Percentiles rank a stretch among this genome's conserved stretches.
Evolutionary conservation across 2,797 vertebrate genomes (phyloP).

Genomic region (Chaetodon trifasciatus): DNA sequence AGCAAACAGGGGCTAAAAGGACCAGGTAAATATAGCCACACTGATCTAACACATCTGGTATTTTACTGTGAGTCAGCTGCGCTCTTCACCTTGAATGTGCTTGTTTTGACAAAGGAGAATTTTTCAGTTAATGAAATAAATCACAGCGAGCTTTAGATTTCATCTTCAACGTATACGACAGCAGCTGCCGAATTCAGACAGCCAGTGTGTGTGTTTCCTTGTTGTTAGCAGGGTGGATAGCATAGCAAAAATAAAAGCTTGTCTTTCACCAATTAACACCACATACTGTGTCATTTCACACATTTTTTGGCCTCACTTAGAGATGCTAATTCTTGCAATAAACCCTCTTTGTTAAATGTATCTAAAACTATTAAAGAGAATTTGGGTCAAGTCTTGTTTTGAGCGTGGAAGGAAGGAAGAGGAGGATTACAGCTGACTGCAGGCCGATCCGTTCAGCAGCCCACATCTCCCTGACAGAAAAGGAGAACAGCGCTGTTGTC

Average conservation of each 20-base stretch:
- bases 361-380: constrained; percentile 50
- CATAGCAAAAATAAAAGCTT: not conserved
- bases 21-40: not conserved
- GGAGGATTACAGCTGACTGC: constrained; percentile 58
- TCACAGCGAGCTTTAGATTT: not conserved
- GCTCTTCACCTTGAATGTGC: not conserved
- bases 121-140: not conserved
- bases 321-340: constrained; percentile 23
- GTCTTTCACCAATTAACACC: not conserved
- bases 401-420: constrained; percentile 45
- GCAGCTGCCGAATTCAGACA: not conserved
- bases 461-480: constrained; percentile 54
- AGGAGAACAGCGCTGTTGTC: constrained; percentile 34
- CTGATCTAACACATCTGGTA: not conserved
- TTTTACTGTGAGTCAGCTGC: not conserved
- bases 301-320: not conserved
- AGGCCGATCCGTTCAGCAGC: constrained; percentile 49
- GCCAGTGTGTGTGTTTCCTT: not conserved
- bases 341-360: constrained; percentile 31
- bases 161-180: not conserved
- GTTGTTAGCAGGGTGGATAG: not conserved
- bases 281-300: constrained; percentile 6
- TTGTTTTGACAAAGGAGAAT: not conserved
- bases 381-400: constrained; percentile 65
- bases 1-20: not conserved